phyloP scores from a whole-genome alignment of 2,888 invertebrate species.

The Endotricha flammealis region DNA sequence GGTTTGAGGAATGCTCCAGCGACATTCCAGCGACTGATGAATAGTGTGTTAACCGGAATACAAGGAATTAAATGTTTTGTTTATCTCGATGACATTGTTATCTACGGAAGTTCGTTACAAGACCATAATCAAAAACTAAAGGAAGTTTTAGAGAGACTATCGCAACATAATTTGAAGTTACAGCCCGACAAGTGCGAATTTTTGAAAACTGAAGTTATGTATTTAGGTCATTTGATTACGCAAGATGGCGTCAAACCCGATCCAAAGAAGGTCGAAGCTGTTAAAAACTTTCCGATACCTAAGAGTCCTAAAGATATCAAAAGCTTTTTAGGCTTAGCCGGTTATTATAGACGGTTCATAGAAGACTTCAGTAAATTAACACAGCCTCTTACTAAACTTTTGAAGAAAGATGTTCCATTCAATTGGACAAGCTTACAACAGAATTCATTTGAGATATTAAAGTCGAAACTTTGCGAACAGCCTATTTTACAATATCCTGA shows the following conservation, averaged over 20 bases:
- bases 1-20: slow-evolving; percentile 13
- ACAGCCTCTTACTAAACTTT: slow-evolving; percentile 14
- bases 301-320: slow-evolving; percentile 25
- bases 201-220: slow-evolving; percentile 26
- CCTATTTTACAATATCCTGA: slow-evolving; percentile 16
- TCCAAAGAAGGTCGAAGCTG: slow-evolving; percentile 24
- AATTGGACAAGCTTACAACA: slow-evolving; percentile 12
- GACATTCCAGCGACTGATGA: slow-evolving; percentile 23
- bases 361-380: slow-evolving; percentile 30
- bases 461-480: not conserved
- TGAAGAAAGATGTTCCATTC: slow-evolving; percentile 15
- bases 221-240: slow-evolving; percentile 33
- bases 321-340: slow-evolving; percentile 38
- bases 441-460: slow-evolving; percentile 6
- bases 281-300: slow-evolving; percentile 25
- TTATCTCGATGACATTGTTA: slow-evolving; percentile 34
- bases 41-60: slow-evolving; percentile 22
- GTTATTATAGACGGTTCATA: slow-evolving; percentile 44
- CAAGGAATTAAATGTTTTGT: slow-evolving; percentile 25
- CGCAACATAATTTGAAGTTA: slow-evolving; percentile 23
- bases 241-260: slow-evolving; percentile 27
- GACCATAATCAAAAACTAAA: slow-evolving; percentile 23
- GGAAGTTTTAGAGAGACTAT: slow-evolving; percentile 22
- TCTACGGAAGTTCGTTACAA: slow-evolving; percentile 25
- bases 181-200: slow-evolving; percentile 25